Conservation (phyloP, 2,888 invertebrate species). For the Lasioglossum pauxillum region DNA sequence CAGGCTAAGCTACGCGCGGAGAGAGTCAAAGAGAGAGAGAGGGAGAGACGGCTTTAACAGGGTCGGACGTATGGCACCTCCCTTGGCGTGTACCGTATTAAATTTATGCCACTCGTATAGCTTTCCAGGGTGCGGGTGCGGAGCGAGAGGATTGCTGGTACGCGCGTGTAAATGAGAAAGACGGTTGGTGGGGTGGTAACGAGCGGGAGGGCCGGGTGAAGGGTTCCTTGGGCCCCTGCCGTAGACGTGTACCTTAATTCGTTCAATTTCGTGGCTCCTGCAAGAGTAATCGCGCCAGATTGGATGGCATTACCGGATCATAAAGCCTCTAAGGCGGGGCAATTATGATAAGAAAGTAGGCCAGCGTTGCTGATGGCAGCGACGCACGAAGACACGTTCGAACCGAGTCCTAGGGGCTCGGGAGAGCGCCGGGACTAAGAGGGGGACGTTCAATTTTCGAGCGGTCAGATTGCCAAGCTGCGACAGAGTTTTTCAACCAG, state of each 20-base stretch:
- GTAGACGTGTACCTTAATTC: conserved; percentile 67
- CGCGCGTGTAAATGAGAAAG: conserved; percentile 58
- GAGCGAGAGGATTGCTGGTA: conserved; percentile 24
- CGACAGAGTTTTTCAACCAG: neutral
- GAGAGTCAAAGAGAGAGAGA: neutral
- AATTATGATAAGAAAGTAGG: conserved; percentile 71
- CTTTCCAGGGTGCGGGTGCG: conserved; percentile 44
- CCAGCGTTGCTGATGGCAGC: conserved; percentile 53
- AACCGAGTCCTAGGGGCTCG: neutral
- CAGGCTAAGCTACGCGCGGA: conserved; percentile 23
- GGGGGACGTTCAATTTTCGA: conserved; percentile 12
- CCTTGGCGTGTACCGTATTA: conserved; percentile 79
- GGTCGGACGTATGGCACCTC: conserved; percentile 79
- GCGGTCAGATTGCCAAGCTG: neutral
- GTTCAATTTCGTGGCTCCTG: conserved; percentile 70
- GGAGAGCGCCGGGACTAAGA: neutral
- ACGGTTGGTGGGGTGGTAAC: conserved; percentile 13
- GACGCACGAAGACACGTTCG: conserved; percentile 50
- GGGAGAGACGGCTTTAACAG: conserved; percentile 72
- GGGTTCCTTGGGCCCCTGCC: conserved; percentile 50
- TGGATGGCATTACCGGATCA: conserved; percentile 67
- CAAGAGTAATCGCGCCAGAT: conserved; percentile 71
- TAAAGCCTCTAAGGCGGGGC: conserved; percentile 65
- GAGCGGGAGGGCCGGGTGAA: neutral
- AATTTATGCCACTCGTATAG: conserved; percentile 79